phyloP scores from a whole-genome alignment of 2,888 invertebrate genomes.

The Scaptomyza reducta region DNA sequence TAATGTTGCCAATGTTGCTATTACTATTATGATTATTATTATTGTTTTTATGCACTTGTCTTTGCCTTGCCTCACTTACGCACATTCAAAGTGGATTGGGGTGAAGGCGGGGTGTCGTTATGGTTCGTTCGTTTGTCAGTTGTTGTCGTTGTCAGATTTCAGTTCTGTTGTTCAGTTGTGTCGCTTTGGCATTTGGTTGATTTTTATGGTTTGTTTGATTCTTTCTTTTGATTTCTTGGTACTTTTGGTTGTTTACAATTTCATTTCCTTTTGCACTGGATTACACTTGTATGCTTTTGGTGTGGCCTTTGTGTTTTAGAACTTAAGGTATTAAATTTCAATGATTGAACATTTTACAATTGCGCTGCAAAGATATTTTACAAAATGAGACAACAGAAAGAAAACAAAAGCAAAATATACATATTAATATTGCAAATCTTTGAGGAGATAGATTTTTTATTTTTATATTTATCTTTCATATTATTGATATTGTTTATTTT shows the following conservation, averaged over 20 bases:
- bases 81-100: constrained; percentile 42
- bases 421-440: too few species aligned
- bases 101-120: constrained; percentile 9
- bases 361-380: constrained; percentile 49
- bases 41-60: constrained; percentile 37
- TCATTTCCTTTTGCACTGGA: constrained; percentile 48
- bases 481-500: neutral
- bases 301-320: constrained; percentile 34
- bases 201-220: constrained; percentile 41
- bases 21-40: constrained; percentile 34
- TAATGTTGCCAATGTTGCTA: constrained; percentile 57
- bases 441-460: too few species aligned
- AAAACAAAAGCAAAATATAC: constrained; percentile 14
- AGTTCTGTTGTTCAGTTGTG: constrained; percentile 48
- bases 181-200: constrained; percentile 66
- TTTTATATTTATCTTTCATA: too few species aligned
- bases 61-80: constrained; percentile 36
- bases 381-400: neutral
- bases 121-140: constrained; percentile 34
- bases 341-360: constrained; percentile 58
- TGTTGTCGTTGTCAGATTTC: constrained; percentile 44
- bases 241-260: constrained; percentile 50
- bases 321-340: constrained; percentile 61
- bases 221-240: constrained; percentile 15
- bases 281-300: constrained; percentile 47